phyloP scores from a whole-genome alignment of 2,797 vertebrate species.

The Pangasius macronema region DNA sequence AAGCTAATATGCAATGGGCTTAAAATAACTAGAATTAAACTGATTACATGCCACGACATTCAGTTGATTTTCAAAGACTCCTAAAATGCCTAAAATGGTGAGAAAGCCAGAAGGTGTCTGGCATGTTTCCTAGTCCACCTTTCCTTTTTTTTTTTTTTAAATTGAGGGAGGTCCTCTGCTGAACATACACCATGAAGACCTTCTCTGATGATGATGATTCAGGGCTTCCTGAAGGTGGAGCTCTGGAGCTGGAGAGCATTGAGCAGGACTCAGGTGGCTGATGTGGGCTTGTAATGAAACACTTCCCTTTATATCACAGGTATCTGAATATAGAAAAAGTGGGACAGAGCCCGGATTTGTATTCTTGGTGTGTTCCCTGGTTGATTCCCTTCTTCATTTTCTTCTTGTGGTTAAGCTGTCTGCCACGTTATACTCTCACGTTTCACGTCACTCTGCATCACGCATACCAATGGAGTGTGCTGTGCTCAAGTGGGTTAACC shows the following conservation, averaged over 20 bases:
- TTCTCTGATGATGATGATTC: not conserved
- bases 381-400: slow-evolving; percentile 39
- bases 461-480: slow-evolving; percentile 39
- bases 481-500: not conserved
- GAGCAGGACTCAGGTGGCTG: slow-evolving; percentile 41
- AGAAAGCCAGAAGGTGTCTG: slow-evolving; percentile 20
- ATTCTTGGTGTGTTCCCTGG: slow-evolving; percentile 44
- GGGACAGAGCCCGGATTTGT: slow-evolving; percentile 49
- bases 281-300: slow-evolving; percentile 50
- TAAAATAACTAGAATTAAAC: slow-evolving; percentile 36
- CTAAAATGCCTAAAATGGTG: not conserved
- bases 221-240: slow-evolving; percentile 49
- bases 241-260: slow-evolving; percentile 34
- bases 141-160: not conserved
- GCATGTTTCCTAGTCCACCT: not conserved
- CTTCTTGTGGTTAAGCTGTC: slow-evolving; percentile 35
- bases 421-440: slow-evolving; percentile 45
- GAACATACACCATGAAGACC: not conserved
- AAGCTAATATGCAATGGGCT: slow-evolving; percentile 9
- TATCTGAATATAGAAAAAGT: slow-evolving; percentile 45
- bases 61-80: slow-evolving; percentile 11
- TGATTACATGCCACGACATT: slow-evolving; percentile 20
- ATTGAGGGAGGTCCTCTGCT: not conserved
- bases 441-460: slow-evolving; percentile 21
- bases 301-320: slow-evolving; percentile 46